A percentile compares a stretch with the other conserved stretches of the same genome.
phyloP scores from a whole-genome alignment of 2,797 vertebrate species.

The Gila robusta region DNA sequence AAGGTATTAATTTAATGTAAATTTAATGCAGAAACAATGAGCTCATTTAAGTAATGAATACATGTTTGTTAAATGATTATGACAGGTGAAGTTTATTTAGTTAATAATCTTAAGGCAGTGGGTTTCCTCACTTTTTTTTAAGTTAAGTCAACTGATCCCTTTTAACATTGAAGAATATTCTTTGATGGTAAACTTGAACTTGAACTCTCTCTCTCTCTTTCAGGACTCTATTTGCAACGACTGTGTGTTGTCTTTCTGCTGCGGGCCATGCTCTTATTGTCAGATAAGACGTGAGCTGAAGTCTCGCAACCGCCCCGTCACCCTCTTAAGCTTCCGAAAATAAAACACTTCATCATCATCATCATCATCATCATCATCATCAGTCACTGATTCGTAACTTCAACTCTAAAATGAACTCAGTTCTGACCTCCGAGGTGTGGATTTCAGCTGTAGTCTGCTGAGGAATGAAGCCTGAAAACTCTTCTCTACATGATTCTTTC shows the following conservation, averaged over 20 bases:
- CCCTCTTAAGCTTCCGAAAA: slow-evolving; percentile 57
- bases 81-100: no score
- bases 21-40: no score
- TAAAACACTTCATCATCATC: slow-evolving; percentile 24
- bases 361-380: background rate
- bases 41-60: no score
- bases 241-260: slow-evolving; percentile 70
- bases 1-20: no score
- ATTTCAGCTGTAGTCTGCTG: slow-evolving; percentile 2
- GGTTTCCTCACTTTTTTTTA: no score
- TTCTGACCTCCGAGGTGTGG: slow-evolving; percentile 29
- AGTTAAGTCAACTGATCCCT: no score
- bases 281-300: slow-evolving; percentile 77
- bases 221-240: slow-evolving; percentile 76
- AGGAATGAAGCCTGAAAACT: slow-evolving; percentile 26
- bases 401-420: slow-evolving; percentile 4
- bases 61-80: no score
- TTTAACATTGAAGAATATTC: no score
- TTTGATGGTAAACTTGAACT: no score
- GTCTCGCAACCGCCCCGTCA: slow-evolving; percentile 56
- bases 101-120: no score
- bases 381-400: background rate
- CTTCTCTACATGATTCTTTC: background rate
- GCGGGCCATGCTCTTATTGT: slow-evolving; percentile 75
- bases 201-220: background rate